Percentiles rank a stretch among this genome's conserved stretches.
Conservation (phyloP, 1,140 invertebrate genomes). For the Nasonia vitripennis region DNA sequence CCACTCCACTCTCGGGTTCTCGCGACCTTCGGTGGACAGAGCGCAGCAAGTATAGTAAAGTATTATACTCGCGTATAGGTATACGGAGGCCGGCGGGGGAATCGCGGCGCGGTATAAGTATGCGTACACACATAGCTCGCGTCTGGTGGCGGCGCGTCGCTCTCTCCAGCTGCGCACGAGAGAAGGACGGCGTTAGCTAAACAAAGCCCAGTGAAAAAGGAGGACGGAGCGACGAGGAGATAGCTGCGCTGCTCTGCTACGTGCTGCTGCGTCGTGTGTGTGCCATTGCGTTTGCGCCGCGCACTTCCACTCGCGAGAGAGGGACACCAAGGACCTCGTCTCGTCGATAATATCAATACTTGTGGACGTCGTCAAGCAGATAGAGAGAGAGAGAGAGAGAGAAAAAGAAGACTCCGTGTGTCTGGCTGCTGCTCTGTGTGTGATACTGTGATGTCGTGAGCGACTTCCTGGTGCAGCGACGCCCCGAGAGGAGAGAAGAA, state of each 20-base stretch:
- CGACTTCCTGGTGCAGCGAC: not conserved
- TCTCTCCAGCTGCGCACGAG: too few relatives aligned
- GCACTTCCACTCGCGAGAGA: constrained; percentile 9
- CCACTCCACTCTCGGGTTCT: too few relatives aligned
- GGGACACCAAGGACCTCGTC: constrained; percentile 38
- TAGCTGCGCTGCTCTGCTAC: not conserved
- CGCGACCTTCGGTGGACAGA: too few relatives aligned
- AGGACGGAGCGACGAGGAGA: not conserved
- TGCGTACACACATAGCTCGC: too few relatives aligned
- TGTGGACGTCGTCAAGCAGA: not conserved
- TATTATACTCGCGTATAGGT: too few relatives aligned
- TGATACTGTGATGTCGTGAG: constrained; percentile 18
- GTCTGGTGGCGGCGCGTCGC: too few relatives aligned
- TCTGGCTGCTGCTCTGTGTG: not conserved
- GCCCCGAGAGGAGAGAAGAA: not conserved
- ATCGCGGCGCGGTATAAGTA: too few relatives aligned
- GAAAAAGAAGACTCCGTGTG: not conserved
- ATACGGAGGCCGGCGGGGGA: too few relatives aligned
- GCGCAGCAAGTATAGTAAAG: too few relatives aligned
- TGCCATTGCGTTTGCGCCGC: constrained; percentile 43
- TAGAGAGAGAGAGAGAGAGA: not conserved
- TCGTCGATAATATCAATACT: constrained; percentile 46
- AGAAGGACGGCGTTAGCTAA: too few relatives aligned
- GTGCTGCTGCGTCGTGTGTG: not conserved
- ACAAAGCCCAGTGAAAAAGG: too few relatives aligned